Conservation (phyloP, 2,888 invertebrate species). For the Drosophila gaucha region DNA sequence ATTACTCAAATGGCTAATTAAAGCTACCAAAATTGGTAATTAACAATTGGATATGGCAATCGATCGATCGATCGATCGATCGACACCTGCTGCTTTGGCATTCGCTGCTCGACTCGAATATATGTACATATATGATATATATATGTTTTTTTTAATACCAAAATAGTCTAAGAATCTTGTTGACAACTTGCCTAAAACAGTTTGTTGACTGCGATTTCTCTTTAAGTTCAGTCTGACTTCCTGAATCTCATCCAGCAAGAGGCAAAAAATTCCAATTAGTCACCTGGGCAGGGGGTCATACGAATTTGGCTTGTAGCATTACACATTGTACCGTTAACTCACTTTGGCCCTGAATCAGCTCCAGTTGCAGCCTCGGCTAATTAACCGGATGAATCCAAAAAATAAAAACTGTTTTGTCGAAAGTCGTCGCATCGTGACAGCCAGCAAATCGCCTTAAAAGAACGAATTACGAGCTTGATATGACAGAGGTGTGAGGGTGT, state of each 20-base stretch:
- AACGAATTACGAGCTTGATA: conserved; percentile 17
- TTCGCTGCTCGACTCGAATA: conserved; percentile 31
- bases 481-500: not conserved
- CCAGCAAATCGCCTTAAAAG: conserved; percentile 69
- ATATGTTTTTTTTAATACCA: conserved; percentile 22
- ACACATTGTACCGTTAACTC: conserved; percentile 44
- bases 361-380: conserved; percentile 22
- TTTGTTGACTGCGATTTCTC: conserved; percentile 41
- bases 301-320: conserved; percentile 29
- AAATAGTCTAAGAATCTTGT: conserved; percentile 53
- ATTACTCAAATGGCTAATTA: conserved; percentile 72
- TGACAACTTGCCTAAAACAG: conserved; percentile 27
- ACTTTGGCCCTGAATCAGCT: conserved; percentile 10
- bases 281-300: conserved; percentile 30
- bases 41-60: conserved; percentile 53
- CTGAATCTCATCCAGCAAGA: conserved; percentile 13
- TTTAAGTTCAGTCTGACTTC: conserved; percentile 34
- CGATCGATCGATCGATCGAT: conserved; percentile 27
- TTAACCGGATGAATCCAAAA: too few species aligned
- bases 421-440: conserved; percentile 58
- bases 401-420: conserved; percentile 50
- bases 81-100: conserved; percentile 64
- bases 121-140: not conserved
- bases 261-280: conserved; percentile 29
- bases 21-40: conserved; percentile 71